These are phyloP conservation scores for Anthopleura sola DNA, from an alignment of 64 coral and sea anemone genomes.

Conservation along the genomic window DNA sequence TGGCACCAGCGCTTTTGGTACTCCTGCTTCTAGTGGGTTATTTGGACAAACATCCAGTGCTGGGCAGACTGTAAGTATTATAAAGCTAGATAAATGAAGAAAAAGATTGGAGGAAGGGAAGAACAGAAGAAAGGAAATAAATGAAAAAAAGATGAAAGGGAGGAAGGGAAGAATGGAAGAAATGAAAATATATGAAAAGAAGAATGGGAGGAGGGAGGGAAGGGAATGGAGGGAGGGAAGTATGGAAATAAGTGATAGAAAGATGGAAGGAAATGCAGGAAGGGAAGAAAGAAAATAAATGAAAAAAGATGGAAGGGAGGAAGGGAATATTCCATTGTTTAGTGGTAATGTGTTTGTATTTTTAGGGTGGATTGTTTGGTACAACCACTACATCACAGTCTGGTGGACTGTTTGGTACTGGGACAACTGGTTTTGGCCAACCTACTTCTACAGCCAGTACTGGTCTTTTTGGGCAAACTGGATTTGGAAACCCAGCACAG, in stretches of 20 bases:
- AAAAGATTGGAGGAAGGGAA: too few relatives aligned
- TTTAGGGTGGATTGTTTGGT: constrained; percentile 80
- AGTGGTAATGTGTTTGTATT: background rate
- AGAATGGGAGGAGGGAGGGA: too few relatives aligned
- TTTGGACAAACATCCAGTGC: constrained; percentile 54
- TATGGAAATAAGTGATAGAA: too few relatives aligned
- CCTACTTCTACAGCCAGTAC: constrained; percentile 47
- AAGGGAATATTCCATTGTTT: too few relatives aligned
- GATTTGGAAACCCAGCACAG: constrained; percentile 82
- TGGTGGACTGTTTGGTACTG: constrained; percentile 69
- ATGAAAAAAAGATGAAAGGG: too few relatives aligned
- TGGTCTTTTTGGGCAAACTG: constrained; percentile 65
- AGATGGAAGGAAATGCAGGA: too few relatives aligned
- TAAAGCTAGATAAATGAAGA: background rate
- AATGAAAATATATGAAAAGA: too few relatives aligned
- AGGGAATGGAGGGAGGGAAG: too few relatives aligned
- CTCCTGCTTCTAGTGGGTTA: constrained; percentile 4
- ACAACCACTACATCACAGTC: constrained; percentile 60
- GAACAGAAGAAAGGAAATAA: too few relatives aligned
- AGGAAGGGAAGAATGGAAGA: too few relatives aligned
- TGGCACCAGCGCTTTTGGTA: constrained; percentile 28
- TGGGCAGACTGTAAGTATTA: constrained; percentile 47
- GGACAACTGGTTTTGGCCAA: constrained; percentile 70
- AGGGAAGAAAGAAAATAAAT: too few relatives aligned
- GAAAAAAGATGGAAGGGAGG: too few relatives aligned